A percentile compares a stretch with the other conserved stretches of the same genome.
phyloP scores from a whole-genome alignment of 1,140 invertebrate genomes.

The Leptopilina clavipes region DNA sequence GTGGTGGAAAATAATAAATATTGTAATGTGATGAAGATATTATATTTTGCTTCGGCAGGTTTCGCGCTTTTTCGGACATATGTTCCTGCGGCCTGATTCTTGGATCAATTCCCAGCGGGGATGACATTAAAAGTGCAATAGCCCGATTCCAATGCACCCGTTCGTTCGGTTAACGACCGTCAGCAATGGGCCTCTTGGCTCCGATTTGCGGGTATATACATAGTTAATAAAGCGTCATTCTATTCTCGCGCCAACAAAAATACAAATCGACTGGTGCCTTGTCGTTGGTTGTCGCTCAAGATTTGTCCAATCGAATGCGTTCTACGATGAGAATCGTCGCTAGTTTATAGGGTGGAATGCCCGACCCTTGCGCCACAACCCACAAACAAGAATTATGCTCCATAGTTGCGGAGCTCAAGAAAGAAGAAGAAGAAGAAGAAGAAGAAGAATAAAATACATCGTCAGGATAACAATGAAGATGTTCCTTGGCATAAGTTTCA shows the following conservation, averaged over 20 bases:
- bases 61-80: conserved; percentile 43
- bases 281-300: conserved; percentile 38
- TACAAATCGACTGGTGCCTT: conserved; percentile 32
- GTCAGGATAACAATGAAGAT: conserved; percentile 41
- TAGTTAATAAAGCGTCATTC: conserved; percentile 45
- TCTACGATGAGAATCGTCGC: conserved; percentile 17
- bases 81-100: conserved; percentile 56
- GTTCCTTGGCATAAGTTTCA: conserved; percentile 36
- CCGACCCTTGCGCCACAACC: conserved; percentile 24
- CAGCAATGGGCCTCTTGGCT: conserved; percentile 60
- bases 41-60: too few relatives aligned
- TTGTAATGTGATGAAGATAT: too few relatives aligned
- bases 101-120: conserved; percentile 60
- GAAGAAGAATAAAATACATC: conserved; percentile 11
- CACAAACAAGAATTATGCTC: conserved; percentile 39
- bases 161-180: conserved; percentile 61
- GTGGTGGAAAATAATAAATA: too few relatives aligned
- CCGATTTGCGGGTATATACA: conserved; percentile 38
- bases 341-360: conserved; percentile 36
- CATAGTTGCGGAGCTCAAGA: neutral
- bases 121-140: conserved; percentile 65
- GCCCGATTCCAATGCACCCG: conserved; percentile 55
- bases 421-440: too few relatives aligned
- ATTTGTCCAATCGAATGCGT: neutral
- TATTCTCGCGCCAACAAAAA: conserved; percentile 36